A percentile compares a stretch with the other conserved stretches of the same genome.
Evolutionary conservation across 1,140 invertebrate genomes (phyloP).

Genomic region (Brachionus paranguensis): DNA sequence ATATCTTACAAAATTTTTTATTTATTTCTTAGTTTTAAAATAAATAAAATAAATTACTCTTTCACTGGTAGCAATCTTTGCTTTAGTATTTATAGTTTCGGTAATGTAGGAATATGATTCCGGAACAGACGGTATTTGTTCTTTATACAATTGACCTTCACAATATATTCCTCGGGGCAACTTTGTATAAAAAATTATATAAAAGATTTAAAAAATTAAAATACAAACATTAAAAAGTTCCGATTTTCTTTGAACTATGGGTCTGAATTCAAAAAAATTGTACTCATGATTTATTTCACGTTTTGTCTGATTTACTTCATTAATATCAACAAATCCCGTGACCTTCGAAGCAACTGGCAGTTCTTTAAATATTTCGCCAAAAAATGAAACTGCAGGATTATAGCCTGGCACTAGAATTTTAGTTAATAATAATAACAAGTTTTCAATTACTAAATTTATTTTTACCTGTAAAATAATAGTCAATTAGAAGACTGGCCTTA

Average conservation of each 20-base stretch:
- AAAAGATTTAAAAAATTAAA: not conserved
- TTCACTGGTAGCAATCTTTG: not conserved
- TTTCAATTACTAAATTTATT: not conserved
- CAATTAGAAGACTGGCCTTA: not conserved
- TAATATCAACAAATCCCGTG: not conserved
- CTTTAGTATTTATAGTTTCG: not conserved
- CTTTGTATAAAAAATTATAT: not conserved
- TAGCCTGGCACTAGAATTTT: not conserved
- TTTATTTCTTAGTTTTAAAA: not conserved
- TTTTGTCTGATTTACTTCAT: not conserved
- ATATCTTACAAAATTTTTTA: not conserved
- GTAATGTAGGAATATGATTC: constrained; percentile 11
- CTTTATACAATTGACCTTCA: not conserved
- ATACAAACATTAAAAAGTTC: constrained; percentile 20
- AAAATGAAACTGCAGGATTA: constrained; percentile 14
- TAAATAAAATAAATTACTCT: not conserved
- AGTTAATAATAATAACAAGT: not conserved
- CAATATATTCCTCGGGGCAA: constrained; percentile 9
- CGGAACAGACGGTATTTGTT: not conserved
- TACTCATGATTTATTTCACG: constrained; percentile 4
- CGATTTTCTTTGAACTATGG: not conserved
- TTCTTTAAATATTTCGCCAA: not conserved
- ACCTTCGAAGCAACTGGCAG: not conserved
- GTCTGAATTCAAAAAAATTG: constrained; percentile 25
- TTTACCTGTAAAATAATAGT: constrained; percentile 29